phyloP scores from a whole-genome alignment of 2,113 vertebrate genomes.

The Rhea americana region DNA sequence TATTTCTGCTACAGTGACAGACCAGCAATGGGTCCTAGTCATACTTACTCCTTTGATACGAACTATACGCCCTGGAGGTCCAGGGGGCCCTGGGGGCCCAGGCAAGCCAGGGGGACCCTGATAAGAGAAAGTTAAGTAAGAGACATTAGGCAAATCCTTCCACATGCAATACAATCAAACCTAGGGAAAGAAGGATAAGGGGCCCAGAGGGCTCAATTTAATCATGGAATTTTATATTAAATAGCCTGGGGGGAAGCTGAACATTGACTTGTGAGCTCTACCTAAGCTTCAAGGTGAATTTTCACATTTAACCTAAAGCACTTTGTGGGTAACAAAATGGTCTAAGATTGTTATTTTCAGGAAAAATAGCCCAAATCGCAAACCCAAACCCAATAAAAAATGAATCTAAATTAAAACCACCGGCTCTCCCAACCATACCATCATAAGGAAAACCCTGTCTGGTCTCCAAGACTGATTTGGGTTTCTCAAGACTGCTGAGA shows the following conservation, averaged over 20 bases:
- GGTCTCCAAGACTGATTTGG: neutral
- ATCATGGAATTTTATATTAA: neutral
- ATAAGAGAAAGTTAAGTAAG: neutral
- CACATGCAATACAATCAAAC: neutral
- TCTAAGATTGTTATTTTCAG: neutral
- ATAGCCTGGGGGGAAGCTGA: neutral
- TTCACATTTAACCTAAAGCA: neutral
- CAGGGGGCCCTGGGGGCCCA: slow-evolving; percentile 88
- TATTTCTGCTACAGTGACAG: neutral
- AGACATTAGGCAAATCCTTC: neutral
- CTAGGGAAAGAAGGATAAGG: neutral
- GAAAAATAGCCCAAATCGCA: neutral
- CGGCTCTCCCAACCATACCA: neutral
- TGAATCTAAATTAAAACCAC: neutral
- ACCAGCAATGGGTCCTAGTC: too few species aligned
- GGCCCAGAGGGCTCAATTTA: neutral
- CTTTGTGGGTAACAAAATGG: neutral
- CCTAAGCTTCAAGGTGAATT: neutral
- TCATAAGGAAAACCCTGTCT: neutral
- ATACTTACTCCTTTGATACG: slow-evolving; percentile 93
- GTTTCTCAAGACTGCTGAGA: neutral
- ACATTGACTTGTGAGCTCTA: neutral
- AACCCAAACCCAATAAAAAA: neutral
- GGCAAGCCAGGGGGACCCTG: slow-evolving; percentile 84
- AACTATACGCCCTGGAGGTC: slow-evolving; percentile 84